These are phyloP conservation scores for Xenopus tropicalis DNA, from an alignment of 2,113 vertebrate genomes.

Conservation along the genomic window DNA sequence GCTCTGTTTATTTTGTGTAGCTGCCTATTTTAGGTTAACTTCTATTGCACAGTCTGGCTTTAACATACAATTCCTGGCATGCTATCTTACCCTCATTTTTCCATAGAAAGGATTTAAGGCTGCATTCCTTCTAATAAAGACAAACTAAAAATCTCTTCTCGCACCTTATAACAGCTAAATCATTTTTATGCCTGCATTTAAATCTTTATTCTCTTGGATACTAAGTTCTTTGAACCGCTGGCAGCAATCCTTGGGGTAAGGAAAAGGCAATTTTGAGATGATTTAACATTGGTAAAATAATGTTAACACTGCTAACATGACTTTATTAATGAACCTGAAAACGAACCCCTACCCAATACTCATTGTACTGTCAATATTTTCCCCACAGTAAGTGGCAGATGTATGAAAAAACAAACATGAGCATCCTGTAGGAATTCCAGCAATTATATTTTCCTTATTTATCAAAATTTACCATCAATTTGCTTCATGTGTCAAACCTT, in stretches of 20 bases:
- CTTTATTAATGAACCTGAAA: too few species aligned
- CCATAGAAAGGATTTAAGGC: conserved; percentile 30
- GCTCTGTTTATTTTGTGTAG: conserved; percentile 27
- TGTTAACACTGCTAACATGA: too few species aligned
- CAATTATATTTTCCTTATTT: too few species aligned
- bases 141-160: conserved; percentile 35
- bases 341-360: too few species aligned
- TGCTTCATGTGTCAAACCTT: too few species aligned
- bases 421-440: too few species aligned
- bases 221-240: background rate
- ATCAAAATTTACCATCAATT: too few species aligned
- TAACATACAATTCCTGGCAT: conserved; percentile 22
- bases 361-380: too few species aligned
- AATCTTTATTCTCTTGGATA: conserved; percentile 12
- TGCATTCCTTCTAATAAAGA: conserved; percentile 31
- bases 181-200: conserved; percentile 20
- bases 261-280: too few species aligned
- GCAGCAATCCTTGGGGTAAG: background rate
- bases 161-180: conserved; percentile 39
- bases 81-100: conserved; percentile 11
- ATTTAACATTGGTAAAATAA: too few species aligned
- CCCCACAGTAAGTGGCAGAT: too few species aligned
- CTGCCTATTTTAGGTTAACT: conserved; percentile 34
- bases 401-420: too few species aligned
- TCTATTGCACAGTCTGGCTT: conserved; percentile 23